Conservation (phyloP, 2,888 invertebrate genomes). For the Pocota personata region DNA sequence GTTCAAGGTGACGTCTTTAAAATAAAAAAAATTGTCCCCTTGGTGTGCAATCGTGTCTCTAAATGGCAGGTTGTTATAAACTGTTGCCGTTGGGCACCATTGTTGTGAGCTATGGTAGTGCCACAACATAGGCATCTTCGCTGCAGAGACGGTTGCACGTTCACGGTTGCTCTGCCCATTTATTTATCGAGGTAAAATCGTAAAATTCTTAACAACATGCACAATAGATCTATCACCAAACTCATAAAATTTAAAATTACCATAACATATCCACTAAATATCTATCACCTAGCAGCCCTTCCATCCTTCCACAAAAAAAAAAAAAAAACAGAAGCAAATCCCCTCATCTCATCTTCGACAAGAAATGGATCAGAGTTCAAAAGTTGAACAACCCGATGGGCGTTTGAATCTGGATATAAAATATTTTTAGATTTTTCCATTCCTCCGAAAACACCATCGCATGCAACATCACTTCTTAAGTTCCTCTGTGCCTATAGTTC, state of each 20-base stretch:
- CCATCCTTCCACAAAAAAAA: not conserved
- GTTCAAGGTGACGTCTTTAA: no score
- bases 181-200: no score
- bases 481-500: conserved; percentile 17
- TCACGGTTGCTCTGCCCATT: no score
- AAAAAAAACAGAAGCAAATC: not conserved
- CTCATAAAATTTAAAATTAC: conserved; percentile 1
- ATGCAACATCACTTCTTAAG: conserved; percentile 14
- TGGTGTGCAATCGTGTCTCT: no score
- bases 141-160: no score
- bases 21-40: no score
- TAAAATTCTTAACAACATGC: not conserved
- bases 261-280: conserved; percentile 4
- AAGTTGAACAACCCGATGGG: conserved; percentile 62
- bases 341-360: not conserved
- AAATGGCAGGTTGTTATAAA: no score
- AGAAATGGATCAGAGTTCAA: conserved; percentile 57
- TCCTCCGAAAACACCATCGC: not conserved
- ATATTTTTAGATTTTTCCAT: conserved; percentile 57
- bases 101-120: no score
- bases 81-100: no score
- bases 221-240: not conserved
- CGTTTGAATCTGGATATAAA: conserved; percentile 50
- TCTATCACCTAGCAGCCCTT: not conserved
- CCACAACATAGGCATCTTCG: no score